Conservation (phyloP, 53 echinoderm and acorn worm species). For the Hippasteria phrygiana region DNA sequence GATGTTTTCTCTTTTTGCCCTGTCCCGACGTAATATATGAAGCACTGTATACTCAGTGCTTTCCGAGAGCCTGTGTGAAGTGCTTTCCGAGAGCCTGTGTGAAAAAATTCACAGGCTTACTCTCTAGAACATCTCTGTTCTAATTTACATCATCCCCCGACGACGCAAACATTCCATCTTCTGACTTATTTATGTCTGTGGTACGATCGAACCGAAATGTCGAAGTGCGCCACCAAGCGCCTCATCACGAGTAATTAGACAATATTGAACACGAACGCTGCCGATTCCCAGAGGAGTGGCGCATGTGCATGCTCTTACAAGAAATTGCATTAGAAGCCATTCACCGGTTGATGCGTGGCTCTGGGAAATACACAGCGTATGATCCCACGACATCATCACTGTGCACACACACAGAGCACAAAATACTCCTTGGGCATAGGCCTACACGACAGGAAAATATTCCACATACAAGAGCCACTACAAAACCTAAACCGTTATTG, state of each 20-base stretch:
- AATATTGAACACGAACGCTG: background rate
- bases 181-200: too few relatives aligned
- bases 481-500: background rate
- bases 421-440: background rate
- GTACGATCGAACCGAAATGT: too few relatives aligned
- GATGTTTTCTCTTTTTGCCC: too few relatives aligned
- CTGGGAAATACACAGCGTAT: background rate
- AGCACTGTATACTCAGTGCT: too few relatives aligned
- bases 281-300: constrained; percentile 32
- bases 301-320: constrained; percentile 31
- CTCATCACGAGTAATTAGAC: background rate
- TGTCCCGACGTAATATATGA: too few relatives aligned
- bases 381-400: constrained; percentile 7
- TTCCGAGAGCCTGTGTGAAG: too few relatives aligned
- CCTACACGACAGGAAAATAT: too few relatives aligned
- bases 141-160: too few relatives aligned
- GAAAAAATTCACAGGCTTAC: too few relatives aligned
- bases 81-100: too few relatives aligned
- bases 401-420: background rate
- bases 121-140: too few relatives aligned
- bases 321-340: constrained; percentile 59
- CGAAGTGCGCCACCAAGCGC: constrained; percentile 50
- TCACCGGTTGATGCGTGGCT: constrained; percentile 57
- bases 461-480: background rate
- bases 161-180: too few relatives aligned